Percentiles rank a stretch among this genome's conserved stretches.
phyloP scores from a whole-genome alignment of 2,888 invertebrate genomes.

The Achlya flavicornis region DNA sequence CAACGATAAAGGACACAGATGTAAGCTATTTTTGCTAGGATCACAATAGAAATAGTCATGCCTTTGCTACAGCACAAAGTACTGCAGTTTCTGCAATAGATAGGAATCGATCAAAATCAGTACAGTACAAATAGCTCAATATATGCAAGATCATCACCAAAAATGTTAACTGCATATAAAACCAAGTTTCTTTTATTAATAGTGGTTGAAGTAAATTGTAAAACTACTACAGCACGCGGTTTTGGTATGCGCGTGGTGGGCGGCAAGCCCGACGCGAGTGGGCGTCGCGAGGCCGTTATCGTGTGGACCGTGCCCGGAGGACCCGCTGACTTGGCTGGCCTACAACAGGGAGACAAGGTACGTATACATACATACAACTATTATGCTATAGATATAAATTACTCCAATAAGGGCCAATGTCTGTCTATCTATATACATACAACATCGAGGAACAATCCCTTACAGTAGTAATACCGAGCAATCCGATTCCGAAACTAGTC shows the following conservation, averaged over 20 bases:
- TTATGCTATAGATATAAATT: neutral
- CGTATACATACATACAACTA: neutral
- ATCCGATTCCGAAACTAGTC: too few relatives aligned
- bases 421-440: too few relatives aligned
- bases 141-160: too few relatives aligned
- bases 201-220: conserved; percentile 7
- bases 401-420: too few relatives aligned
- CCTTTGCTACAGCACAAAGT: too few relatives aligned
- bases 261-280: conserved; percentile 93
- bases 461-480: too few relatives aligned
- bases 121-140: too few relatives aligned
- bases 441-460: too few relatives aligned
- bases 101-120: too few relatives aligned
- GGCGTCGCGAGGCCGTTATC: conserved; percentile 94
- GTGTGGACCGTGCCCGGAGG: conserved; percentile 97
- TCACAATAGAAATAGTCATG: too few relatives aligned
- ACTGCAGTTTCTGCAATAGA: too few relatives aligned
- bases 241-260: conserved; percentile 98
- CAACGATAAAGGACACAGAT: conserved; percentile 92
- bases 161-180: neutral
- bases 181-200: conserved; percentile 6
- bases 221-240: conserved; percentile 87
- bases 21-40: conserved; percentile 83
- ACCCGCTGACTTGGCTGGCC: conserved; percentile 94
- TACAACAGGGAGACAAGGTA: conserved; percentile 95